Evolutionary conservation across 2,797 vertebrate genomes (phyloP).

Genomic region (Sebastes oblongus): DNA sequence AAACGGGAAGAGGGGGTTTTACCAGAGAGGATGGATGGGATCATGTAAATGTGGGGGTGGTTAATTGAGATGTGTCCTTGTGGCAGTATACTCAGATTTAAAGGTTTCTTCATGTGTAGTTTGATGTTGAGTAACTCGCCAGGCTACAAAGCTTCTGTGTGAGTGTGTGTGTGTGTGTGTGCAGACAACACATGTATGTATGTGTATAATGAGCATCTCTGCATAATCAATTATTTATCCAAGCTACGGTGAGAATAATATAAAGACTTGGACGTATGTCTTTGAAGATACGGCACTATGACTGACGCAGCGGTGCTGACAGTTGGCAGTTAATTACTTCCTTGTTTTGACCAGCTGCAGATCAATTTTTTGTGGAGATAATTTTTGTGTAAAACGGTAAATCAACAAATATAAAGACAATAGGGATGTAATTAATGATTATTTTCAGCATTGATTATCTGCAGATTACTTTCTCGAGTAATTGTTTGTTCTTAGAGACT

Average conservation of each 20-base stretch:
- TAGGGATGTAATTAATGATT: background rate
- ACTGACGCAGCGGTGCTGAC: background rate
- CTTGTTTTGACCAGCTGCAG: background rate
- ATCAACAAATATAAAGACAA: background rate
- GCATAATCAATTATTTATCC: constrained; percentile 14
- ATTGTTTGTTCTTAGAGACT: background rate
- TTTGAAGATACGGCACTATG: constrained; percentile 13
- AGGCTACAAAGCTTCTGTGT: background rate
- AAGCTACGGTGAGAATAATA: constrained; percentile 14
- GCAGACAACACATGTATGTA: background rate
- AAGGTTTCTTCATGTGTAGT: background rate
- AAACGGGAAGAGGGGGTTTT: constrained; percentile 12
- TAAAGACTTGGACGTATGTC: background rate
- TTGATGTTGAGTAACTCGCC: background rate
- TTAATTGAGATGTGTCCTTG: constrained; percentile 41
- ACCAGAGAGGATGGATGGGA: constrained; percentile 2
- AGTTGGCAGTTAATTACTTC: background rate
- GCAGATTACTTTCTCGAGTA: background rate
- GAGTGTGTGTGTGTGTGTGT: constrained; percentile 1
- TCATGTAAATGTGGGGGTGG: constrained; percentile 6
- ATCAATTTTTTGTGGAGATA: background rate
- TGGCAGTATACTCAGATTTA: background rate
- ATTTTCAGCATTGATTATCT: background rate
- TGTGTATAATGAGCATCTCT: constrained; percentile 18
- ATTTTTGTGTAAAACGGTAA: background rate